These are phyloP conservation scores for Drosophila emarginata DNA, from an alignment of 2,888 invertebrate genomes.

Conservation along the genomic window DNA sequence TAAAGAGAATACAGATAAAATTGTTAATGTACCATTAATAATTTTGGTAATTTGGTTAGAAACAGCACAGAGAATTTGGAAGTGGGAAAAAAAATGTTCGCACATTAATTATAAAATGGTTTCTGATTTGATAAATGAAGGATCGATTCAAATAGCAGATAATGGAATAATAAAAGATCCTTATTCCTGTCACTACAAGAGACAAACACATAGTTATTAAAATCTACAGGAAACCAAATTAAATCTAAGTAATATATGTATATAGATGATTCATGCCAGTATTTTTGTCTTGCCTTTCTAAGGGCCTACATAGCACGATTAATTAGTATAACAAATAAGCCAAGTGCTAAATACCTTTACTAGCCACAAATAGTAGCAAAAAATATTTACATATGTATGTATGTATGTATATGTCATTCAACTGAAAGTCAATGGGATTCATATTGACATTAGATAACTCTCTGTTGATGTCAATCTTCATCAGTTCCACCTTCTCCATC, in stretches of 20 bases:
- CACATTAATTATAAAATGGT: too few species aligned
- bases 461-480: not conserved
- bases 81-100: not conserved
- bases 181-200: too few species aligned
- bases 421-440: not conserved
- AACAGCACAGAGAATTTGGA: not conserved
- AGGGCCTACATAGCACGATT: not conserved
- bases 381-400: too few species aligned
- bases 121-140: too few species aligned
- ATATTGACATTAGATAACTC: conserved; percentile 19
- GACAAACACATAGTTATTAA: too few species aligned
- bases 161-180: too few species aligned
- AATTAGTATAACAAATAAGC: not conserved
- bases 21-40: not conserved
- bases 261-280: too few species aligned
- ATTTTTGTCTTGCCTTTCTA: too few species aligned
- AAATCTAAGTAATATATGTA: too few species aligned
- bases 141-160: too few species aligned
- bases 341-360: not conserved
- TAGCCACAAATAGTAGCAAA: too few species aligned
- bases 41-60: not conserved
- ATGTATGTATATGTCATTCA: not conserved
- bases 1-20: not conserved
- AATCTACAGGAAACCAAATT: too few species aligned
- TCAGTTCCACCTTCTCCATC: not conserved